Percentiles rank a stretch among this genome's conserved stretches.
These are phyloP conservation scores for Rousettus madagascariensis DNA, from an alignment of 2,797 vertebrate species.

Conservation along the genomic window DNA sequence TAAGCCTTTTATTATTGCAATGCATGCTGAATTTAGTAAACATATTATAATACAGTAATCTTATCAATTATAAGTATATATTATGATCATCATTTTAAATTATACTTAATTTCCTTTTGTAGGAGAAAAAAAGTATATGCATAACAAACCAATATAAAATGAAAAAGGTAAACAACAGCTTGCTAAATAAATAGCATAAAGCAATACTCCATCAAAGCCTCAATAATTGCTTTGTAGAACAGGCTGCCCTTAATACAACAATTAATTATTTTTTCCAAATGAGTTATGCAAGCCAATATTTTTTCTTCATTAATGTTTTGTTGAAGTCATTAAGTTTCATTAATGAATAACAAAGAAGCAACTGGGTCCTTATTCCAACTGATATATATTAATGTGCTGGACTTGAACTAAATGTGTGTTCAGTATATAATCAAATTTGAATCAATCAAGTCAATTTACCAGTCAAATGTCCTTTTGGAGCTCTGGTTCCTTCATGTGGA, in stretches of 20 bases:
- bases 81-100: slow-evolving; percentile 70
- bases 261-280: slow-evolving; percentile 89
- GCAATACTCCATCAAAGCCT: slow-evolving; percentile 81
- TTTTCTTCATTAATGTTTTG: slow-evolving; percentile 86
- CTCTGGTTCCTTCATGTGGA: slow-evolving; percentile 74
- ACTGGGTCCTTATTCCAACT: slow-evolving; percentile 81
- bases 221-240: slow-evolving; percentile 82
- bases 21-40: slow-evolving; percentile 50
- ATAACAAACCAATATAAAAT: slow-evolving; percentile 75
- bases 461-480: slow-evolving; percentile 78
- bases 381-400: slow-evolving; percentile 81
- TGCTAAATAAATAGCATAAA: slow-evolving; percentile 84
- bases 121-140: slow-evolving; percentile 68
- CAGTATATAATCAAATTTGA: slow-evolving; percentile 84
- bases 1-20: slow-evolving; percentile 55
- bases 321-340: slow-evolving; percentile 86
- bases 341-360: slow-evolving; percentile 85
- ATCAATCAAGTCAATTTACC: slow-evolving; percentile 83
- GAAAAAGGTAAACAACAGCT: slow-evolving; percentile 83
- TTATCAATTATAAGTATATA: slow-evolving; percentile 72
- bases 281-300: slow-evolving; percentile 86
- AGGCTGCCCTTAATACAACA: slow-evolving; percentile 84
- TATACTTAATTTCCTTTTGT: slow-evolving; percentile 73
- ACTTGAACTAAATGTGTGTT: slow-evolving; percentile 83
- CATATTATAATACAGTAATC: slow-evolving; percentile 57